These are phyloP conservation scores for Synodontis membranacea DNA, from an alignment of 2,113 vertebrate species.

Conservation along the genomic window DNA sequence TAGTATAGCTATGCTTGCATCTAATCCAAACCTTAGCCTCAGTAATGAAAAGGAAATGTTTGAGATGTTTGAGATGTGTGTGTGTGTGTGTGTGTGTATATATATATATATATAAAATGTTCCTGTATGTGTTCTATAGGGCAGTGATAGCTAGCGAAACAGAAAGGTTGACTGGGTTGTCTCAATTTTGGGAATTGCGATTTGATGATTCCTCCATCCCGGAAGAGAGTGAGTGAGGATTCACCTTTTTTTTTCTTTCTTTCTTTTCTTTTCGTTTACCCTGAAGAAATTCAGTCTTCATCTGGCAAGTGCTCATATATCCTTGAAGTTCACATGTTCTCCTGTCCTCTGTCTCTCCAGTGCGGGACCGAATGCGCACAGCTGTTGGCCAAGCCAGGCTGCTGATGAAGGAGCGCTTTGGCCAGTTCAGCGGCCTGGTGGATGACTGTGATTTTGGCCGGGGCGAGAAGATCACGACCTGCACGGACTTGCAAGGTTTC, in stretches of 20 bases:
- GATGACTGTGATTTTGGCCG: conserved; percentile 86
- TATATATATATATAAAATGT: no score
- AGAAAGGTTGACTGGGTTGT: conserved; percentile 69
- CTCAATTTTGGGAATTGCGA: conserved; percentile 78
- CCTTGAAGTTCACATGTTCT: neutral
- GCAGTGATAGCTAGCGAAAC: conserved; percentile 76
- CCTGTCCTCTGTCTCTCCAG: conserved; percentile 64
- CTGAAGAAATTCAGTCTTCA: neutral
- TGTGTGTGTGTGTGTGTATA: neutral
- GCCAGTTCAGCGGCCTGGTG: conserved; percentile 87
- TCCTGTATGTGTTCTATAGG: conserved; percentile 63
- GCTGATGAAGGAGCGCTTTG: conserved; percentile 88
- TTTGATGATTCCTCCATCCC: conserved; percentile 81
- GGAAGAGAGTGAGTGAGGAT: conserved; percentile 86
- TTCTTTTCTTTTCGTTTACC: no score
- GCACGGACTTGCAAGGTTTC: conserved; percentile 92
- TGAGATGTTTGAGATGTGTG: no score
- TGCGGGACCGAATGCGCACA: conserved; percentile 84
- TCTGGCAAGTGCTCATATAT: no score
- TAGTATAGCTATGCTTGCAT: no score
- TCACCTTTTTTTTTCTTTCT: no score
- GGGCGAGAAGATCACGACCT: conserved; percentile 87
- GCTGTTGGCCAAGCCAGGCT: conserved; percentile 86
- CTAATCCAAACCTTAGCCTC: no score
- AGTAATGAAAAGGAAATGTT: no score